phyloP scores from a whole-genome alignment of 2,888 invertebrate genomes.

The Hirudinaria manillensis region DNA sequence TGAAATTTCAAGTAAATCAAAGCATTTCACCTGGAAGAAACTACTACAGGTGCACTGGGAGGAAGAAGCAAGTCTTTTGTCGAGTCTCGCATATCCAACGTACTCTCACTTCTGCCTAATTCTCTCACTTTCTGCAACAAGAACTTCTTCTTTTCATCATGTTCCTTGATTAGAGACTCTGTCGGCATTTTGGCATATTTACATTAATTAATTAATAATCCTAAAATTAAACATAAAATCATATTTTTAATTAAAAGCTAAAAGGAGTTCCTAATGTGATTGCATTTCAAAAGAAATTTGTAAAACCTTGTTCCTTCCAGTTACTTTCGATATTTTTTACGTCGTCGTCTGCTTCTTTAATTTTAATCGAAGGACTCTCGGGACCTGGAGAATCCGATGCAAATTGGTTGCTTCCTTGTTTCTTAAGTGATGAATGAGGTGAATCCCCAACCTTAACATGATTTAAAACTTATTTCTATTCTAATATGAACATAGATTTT shows the following conservation, averaged over 20 bases:
- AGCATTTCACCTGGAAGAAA: not conserved
- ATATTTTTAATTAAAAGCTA: no score
- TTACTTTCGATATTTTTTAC: slow-evolving; percentile 11
- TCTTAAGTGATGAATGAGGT: no score
- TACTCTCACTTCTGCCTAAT: slow-evolving; percentile 18
- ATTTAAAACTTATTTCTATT: no score
- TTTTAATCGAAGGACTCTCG: not conserved
- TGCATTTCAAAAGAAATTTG: no score
- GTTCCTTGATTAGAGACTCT: slow-evolving; percentile 2
- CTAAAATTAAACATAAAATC: not conserved
- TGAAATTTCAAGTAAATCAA: not conserved
- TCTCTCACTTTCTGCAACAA: slow-evolving; percentile 15
- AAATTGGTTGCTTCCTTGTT: no score
- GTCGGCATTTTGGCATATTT: not conserved
- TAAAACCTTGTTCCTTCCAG: slow-evolving; percentile 14
- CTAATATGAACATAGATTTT: no score
- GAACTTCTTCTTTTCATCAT: slow-evolving; percentile 7
- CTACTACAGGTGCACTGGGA: not conserved
- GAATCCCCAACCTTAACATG: no score
- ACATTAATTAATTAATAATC: no score
- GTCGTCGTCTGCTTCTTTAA: slow-evolving; percentile 2
- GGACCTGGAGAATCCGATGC: no score
- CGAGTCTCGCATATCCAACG: not conserved
- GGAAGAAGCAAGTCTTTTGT: not conserved
- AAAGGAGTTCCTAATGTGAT: no score